Percentiles rank a stretch among this genome's conserved stretches.
Conservation (phyloP, 1,140 invertebrate species). For the Paralvinella palmiformis region DNA sequence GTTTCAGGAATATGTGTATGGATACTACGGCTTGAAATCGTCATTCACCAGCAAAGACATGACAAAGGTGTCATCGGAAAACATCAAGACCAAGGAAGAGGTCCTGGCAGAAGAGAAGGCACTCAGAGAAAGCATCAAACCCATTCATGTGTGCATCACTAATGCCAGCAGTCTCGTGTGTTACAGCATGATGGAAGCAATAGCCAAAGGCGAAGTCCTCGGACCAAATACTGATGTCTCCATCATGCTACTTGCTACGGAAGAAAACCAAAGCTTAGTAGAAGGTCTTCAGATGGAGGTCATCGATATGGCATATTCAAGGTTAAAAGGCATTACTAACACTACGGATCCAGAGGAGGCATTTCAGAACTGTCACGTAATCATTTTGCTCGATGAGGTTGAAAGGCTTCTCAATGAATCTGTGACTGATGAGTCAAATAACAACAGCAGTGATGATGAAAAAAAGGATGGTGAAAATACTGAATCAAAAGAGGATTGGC, state of each 20-base stretch:
- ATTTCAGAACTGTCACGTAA: conserved; percentile 35
- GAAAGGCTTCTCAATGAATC: too few species aligned
- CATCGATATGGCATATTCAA: conserved; percentile 34
- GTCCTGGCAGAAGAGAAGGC: conserved; percentile 34
- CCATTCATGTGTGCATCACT: conserved; percentile 44
- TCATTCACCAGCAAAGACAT: conserved; percentile 41
- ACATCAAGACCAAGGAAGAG: conserved; percentile 35
- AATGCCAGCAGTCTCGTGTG: conserved; percentile 32
- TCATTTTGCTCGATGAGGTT: conserved; percentile 44
- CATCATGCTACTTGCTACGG: background rate
- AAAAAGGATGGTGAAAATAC: conserved; percentile 1
- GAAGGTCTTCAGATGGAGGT: conserved; percentile 40
- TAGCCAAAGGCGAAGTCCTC: conserved; percentile 39
- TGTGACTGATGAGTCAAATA: too few species aligned
- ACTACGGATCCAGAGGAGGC: conserved; percentile 32
- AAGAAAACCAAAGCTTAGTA: conserved; percentile 25
- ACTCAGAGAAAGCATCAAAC: conserved; percentile 29
- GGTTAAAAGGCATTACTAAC: conserved; percentile 32
- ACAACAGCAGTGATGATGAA: background rate
- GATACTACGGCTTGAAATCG: conserved; percentile 46
- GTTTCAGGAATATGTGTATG: conserved; percentile 48
- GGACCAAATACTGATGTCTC: conserved; percentile 33
- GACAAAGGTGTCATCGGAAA: conserved; percentile 38
- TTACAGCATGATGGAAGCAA: conserved; percentile 32
- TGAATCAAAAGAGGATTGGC: conserved; percentile 34